Evolutionary conservation across 2,113 vertebrate genomes (phyloP).

Genomic region (Spea multiplicata): DNA sequence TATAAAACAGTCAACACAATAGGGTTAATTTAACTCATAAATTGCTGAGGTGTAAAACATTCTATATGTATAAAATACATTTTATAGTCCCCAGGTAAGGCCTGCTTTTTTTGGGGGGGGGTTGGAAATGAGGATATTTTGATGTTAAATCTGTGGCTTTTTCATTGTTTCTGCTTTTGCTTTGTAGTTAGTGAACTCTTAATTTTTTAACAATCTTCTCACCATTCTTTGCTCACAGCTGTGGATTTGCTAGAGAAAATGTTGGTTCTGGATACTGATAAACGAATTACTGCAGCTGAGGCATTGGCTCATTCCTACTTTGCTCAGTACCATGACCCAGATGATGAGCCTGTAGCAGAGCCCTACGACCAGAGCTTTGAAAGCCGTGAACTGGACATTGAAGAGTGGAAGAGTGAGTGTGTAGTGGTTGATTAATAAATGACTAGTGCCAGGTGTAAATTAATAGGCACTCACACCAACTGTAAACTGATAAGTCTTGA

Average conservation of each 20-base stretch:
- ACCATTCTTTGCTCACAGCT: slow-evolving; percentile 61
- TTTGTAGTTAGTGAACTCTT: not conserved
- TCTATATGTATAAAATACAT: no score
- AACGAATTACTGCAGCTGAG: slow-evolving; percentile 89
- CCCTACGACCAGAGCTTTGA: slow-evolving; percentile 98
- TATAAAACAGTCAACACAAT: no score
- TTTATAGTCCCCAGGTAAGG: no score
- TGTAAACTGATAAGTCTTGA: no score
- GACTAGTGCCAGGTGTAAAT: no score
- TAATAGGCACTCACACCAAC: no score
- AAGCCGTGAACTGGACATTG: slow-evolving; percentile 92
- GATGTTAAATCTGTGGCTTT: not conserved
- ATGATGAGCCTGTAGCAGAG: slow-evolving; percentile 92
- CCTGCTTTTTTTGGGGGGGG: no score
- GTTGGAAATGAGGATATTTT: not conserved
- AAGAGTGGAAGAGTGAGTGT: slow-evolving; percentile 95
- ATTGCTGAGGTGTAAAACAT: no score
- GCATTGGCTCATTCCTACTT: slow-evolving; percentile 91
- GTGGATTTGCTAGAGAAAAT: slow-evolving; percentile 97
- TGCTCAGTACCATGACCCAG: slow-evolving; percentile 92
- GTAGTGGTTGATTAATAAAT: not conserved
- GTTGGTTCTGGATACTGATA: slow-evolving; percentile 96
- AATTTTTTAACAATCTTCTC: not conserved
- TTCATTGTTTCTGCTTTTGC: not conserved
- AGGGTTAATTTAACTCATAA: no score